phyloP scores from a whole-genome alignment of 2,888 invertebrate species.

The Vandiemenella viatica region DNA sequence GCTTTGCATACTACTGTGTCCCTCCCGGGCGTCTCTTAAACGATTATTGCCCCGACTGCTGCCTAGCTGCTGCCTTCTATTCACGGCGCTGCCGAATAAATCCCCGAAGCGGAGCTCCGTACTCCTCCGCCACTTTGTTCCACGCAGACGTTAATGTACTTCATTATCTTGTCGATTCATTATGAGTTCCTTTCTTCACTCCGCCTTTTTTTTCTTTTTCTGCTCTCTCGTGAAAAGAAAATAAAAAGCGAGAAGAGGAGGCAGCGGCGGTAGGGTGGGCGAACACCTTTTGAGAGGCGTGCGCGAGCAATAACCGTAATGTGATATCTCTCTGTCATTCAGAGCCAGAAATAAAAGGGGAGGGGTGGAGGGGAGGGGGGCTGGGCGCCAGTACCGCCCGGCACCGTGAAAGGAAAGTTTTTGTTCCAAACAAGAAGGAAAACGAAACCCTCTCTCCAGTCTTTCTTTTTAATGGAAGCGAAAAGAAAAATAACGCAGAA shows the following conservation, averaged over 20 bases:
- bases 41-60: no score
- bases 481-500: background rate
- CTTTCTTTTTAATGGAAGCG: background rate
- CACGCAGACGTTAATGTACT: slow-evolving; percentile 11
- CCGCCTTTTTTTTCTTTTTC: background rate
- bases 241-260: background rate
- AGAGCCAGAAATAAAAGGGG: background rate
- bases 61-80: no score
- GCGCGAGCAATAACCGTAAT: background rate
- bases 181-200: slow-evolving; percentile 2
- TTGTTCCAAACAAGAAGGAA: background rate
- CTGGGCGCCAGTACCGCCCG: no score
- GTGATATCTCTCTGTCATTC: background rate
- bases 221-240: background rate
- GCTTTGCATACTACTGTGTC: no score
- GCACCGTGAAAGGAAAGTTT: background rate
- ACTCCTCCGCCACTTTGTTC: background rate
- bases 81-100: no score
- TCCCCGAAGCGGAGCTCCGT: no score
- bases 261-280: background rate
- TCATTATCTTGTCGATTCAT: slow-evolving; percentile 15
- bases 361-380: no score
- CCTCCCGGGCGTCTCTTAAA: no score
- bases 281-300: background rate
- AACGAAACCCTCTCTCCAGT: background rate